A percentile compares a stretch with the other conserved stretches of the same genome.
Evolutionary conservation across 2,113 vertebrate species (phyloP).

Genomic region (rat (Rattus norvegicus)): GRCr8 NC_086023.1:56521001-56521500

Average conservation of each 20-base stretch:
- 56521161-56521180: not conserved
- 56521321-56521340: slow-evolving; percentile 39
- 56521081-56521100: slow-evolving; percentile 15
- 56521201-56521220: slow-evolving; percentile 45
- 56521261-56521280: not conserved
- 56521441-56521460: not conserved
- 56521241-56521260: slow-evolving; percentile 26
- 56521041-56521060: not conserved
- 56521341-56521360: slow-evolving; percentile 35
- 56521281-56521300: slow-evolving; percentile 24
- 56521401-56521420: slow-evolving; percentile 45
- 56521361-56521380: slow-evolving; percentile 4
- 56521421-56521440: slow-evolving; percentile 39
- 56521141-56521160: not conserved
- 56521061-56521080: slow-evolving; percentile 38
- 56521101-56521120: not conserved
- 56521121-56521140: not conserved
- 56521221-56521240: not conserved
- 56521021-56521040: not conserved
- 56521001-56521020: not conserved
- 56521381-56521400: not conserved
- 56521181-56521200: not conserved
- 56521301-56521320: not conserved
- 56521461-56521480: not conserved
- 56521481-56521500: not conserved